Base-by-base conservation (phyloP, 2,888 invertebrate species). In the Papilio elwesi region DNA sequence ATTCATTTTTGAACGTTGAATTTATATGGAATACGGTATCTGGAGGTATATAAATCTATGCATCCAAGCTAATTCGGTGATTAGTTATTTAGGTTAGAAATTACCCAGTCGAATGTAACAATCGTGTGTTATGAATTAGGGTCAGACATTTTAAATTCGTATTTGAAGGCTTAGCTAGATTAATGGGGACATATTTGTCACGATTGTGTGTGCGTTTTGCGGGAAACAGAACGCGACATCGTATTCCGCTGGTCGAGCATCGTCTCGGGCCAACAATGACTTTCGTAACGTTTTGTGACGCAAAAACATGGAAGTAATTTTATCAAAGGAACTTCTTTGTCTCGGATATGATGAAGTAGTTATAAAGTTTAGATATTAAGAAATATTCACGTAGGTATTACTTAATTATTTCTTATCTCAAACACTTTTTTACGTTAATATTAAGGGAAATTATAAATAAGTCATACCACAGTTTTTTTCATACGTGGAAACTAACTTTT, bases 221-320 rank as follows among this genome's bases (percentile, higher is more conserved):
- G 82, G 76, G 76, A 82, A 83, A 80, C 84, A 83, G 83, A 82
- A 80, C 83, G 84, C 77, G 78, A 79, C 80, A 71, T 62, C 62
- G 59, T 62, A 53, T 69, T 73, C 66, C 57, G 43, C 64, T 59
- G 69, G 15, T 64, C 63, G 55, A 57, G 47, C 66, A 70, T 70
- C 65, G 51, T 52, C 52, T 62, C 70, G 3, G 15, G 15, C 9
- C 43, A 1, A 73, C 66, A 67, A 66, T 73, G 73, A 62, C 65
- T 73, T 74, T 74, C 74, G 74, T 74, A 74, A 74, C 55, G 51
- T 72, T 71, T 68, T 72, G 70, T 74, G 64, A 70, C 64, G 70
- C 67, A 73, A 74, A 74, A 74, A 69, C 53, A 63, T 63, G 43
- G 71, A 69, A 74, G 72, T 73, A 48, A 15, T 71, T 69, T 70